phyloP scores from a whole-genome alignment of 2,797 vertebrate genomes.

The Clarias laeviceps region DNA sequence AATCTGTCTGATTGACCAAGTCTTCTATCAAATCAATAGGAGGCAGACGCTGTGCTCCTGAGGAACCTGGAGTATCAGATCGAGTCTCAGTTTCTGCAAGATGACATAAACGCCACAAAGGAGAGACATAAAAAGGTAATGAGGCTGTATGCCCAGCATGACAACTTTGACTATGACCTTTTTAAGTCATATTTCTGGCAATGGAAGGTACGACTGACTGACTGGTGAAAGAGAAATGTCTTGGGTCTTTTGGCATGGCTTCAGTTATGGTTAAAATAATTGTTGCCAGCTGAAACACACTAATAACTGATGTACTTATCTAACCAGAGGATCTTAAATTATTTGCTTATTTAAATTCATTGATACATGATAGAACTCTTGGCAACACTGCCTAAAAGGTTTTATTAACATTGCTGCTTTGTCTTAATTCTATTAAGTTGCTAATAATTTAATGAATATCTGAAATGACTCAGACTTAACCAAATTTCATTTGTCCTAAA shows the following conservation, averaged over 20 bases:
- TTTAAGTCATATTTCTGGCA: background rate
- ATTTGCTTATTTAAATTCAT: no score
- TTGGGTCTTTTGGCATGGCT: background rate
- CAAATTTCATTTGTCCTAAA: background rate
- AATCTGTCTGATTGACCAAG: background rate
- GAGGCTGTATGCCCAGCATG: background rate
- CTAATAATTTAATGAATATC: background rate
- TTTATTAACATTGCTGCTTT: background rate
- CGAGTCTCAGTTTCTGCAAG: constrained; percentile 92
- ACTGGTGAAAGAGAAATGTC: background rate
- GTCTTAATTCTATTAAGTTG: background rate
- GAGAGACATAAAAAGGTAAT: constrained; percentile 93
- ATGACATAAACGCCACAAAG: constrained; percentile 88
- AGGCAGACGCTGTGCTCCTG: constrained; percentile 86
- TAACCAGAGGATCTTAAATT: no score
- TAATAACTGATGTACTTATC: no score
- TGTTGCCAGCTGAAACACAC: no score
- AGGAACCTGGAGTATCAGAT: constrained; percentile 90
- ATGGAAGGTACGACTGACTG: background rate
- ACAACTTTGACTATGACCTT: background rate
- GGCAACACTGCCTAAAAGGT: background rate
- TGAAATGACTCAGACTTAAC: background rate
- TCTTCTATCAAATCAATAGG: constrained; percentile 72
- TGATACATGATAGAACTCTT: background rate
- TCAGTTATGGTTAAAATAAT: no score